Percentiles rank a stretch among this genome's conserved stretches.
Conservation (phyloP, 2,113 vertebrate genomes). For the Hippocampus abdominalis region DNA sequence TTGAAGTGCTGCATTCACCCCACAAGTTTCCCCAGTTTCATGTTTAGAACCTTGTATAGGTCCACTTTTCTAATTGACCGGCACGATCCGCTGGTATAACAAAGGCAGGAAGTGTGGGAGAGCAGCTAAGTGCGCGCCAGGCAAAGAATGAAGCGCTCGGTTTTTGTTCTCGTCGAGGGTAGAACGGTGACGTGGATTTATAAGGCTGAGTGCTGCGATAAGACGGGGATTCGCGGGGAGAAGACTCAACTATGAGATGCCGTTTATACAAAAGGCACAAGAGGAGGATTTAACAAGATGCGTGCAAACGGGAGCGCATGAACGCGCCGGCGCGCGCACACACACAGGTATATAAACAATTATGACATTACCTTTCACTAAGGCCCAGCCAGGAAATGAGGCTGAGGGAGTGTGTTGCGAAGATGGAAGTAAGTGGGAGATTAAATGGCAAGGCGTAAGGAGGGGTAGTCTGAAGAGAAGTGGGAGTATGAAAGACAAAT, state of each 20-base stretch:
- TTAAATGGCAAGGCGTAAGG: conserved; percentile 62
- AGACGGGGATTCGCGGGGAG: conserved; percentile 46
- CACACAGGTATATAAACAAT: conserved; percentile 7
- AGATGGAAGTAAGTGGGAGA: conserved; percentile 57
- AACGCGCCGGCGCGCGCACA: conserved; percentile 1
- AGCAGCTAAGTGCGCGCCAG: conserved; percentile 39
- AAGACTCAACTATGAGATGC: conserved; percentile 46
- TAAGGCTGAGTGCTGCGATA: conserved; percentile 61
- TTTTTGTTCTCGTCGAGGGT: conserved; percentile 45
- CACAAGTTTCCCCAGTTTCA: background rate
- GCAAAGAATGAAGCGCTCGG: conserved; percentile 36
- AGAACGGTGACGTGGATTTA: conserved; percentile 43
- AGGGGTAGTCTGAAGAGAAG: conserved; percentile 63
- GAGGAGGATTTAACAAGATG: conserved; percentile 56
- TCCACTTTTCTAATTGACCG: conserved; percentile 17
- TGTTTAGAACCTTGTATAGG: background rate
- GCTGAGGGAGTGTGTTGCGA: conserved; percentile 46
- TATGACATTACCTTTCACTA: conserved; percentile 44
- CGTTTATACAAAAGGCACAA: conserved; percentile 55
- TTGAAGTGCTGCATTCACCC: background rate
- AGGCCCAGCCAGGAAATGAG: conserved; percentile 56
- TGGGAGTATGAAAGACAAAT: conserved; percentile 73
- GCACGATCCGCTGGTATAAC: background rate
- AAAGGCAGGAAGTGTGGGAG: conserved; percentile 40
- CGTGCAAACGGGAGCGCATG: conserved; percentile 15